Conservation (phyloP, 2,888 invertebrate species). For the Sphaeridia pumilis region DNA sequence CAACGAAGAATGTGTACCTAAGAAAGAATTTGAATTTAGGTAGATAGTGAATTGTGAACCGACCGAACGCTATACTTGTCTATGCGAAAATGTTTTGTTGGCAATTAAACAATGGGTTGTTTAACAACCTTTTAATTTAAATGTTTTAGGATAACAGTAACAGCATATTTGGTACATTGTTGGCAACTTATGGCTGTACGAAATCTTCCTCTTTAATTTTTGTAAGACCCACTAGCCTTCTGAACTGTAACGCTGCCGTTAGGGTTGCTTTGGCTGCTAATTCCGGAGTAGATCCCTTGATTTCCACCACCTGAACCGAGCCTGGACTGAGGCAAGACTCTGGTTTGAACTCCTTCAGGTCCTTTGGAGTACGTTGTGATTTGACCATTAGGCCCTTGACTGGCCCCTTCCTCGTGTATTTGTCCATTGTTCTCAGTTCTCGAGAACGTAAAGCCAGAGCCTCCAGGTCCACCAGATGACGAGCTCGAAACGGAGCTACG, state of each 20-base stretch:
- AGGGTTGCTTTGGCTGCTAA: conserved; percentile 16
- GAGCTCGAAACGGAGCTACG: conserved; percentile 9
- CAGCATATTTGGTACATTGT: neutral
- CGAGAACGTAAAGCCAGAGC: conserved; percentile 10
- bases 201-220: no score
- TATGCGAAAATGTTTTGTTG: no score
- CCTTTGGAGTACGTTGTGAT: conserved; percentile 19
- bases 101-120: no score
- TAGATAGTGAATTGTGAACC: no score
- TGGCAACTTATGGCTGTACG: neutral
- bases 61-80: no score
- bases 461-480: conserved; percentile 1
- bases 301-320: neutral
- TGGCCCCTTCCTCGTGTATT: conserved; percentile 6
- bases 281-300: conserved; percentile 19
- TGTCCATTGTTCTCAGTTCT: conserved; percentile 12
- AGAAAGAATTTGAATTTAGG: no score
- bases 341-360: conserved; percentile 13
- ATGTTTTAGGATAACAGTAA: no score
- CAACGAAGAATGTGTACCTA: no score
- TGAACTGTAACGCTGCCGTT: conserved; percentile 17
- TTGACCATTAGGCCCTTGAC: conserved; percentile 16
- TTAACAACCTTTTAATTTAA: no score
- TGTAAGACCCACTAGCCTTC: conserved; percentile 20
- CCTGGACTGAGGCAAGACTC: conserved; percentile 6